Conservation (phyloP, 2,797 vertebrate species). For the Danio aesculapii region DNA sequence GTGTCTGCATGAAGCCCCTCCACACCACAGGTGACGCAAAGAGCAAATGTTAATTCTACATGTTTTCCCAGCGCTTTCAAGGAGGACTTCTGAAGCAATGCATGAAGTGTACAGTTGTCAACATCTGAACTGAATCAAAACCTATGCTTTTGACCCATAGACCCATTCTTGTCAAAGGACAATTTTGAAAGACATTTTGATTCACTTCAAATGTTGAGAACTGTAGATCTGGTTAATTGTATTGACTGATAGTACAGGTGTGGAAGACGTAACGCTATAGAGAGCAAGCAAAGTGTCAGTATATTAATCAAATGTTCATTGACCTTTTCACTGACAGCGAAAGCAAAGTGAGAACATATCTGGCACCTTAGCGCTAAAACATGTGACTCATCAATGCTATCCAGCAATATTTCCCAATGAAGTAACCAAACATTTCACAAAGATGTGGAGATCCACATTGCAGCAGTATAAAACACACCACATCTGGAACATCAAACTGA, state of each 20-base stretch:
- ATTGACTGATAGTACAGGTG: neutral
- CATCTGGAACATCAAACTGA: neutral
- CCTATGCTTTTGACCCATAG: too few species aligned
- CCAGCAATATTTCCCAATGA: neutral
- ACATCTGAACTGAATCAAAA: too few species aligned
- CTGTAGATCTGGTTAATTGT: neutral
- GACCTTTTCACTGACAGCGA: slow-evolving; percentile 33
- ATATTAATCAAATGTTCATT: slow-evolving; percentile 13
- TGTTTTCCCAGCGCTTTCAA: slow-evolving; percentile 21
- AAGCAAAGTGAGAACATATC: slow-evolving; percentile 20
- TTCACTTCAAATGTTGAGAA: too few species aligned
- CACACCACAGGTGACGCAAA: slow-evolving; percentile 27
- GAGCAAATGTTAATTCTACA: slow-evolving; percentile 33
- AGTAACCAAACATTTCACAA: neutral
- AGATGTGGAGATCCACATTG: neutral
- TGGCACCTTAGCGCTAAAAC: slow-evolving; percentile 10
- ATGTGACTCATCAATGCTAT: neutral
- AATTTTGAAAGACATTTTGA: too few species aligned
- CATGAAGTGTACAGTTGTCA: neutral
- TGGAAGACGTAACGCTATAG: neutral
- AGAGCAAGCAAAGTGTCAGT: slow-evolving; percentile 4
- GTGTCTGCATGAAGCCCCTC: slow-evolving; percentile 38
- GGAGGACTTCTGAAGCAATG: neutral
- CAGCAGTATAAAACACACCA: neutral
- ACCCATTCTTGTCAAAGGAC: too few species aligned